Base-by-base conservation (phyloP, 2,888 invertebrate genomes). In the Drosophila neonasuta region DNA sequence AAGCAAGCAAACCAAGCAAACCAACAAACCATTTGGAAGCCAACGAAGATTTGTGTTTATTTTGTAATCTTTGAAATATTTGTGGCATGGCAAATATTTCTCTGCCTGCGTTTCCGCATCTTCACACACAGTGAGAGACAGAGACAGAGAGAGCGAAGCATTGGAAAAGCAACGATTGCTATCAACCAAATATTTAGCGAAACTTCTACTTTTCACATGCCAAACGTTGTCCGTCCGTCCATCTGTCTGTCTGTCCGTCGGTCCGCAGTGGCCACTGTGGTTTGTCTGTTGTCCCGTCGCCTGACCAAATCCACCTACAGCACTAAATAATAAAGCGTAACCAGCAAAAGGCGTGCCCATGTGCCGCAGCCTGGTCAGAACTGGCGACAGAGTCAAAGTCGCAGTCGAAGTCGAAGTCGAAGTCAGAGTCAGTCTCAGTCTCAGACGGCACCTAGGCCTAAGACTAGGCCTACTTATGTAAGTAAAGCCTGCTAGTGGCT, bases 71-170 rank as follows among this genome's bases (percentile, higher is more conserved):
- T 76, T 86, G 84, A 86, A 83, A 82, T 82, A 86, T 82, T 82
- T 86, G 86, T 86, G 86, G 84, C 81, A 86, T 86, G 71, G 80
- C 81, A 86, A 82, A 86, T 86, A 82, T 82, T 82, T 83, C 73
- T 71, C 72, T 72, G 52, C 58, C 74, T 74, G 71, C 82, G 68
- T 80, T 80, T 80, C 80, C 80, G 80, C 85, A 66, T 80, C 51
- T 58, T 70, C 32, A 10, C 32, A 24, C 24, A 24, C 24, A 24
- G 6, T 0, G 6, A 1, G 6, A 24, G 20, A 20, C 20, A 20
- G 20, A 17, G 17, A 24, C 5, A 24, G 6, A 24, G 48, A 20
- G 32, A 39, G 36, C 10, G 9, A 36, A 17, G 72, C 44, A 56
- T 51, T 57, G 48, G 29, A 39, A 41, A 48, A 29, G 17, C 9